phyloP scores from a whole-genome alignment of 2,113 vertebrate genomes.

The Saccopteryx leptura region DNA sequence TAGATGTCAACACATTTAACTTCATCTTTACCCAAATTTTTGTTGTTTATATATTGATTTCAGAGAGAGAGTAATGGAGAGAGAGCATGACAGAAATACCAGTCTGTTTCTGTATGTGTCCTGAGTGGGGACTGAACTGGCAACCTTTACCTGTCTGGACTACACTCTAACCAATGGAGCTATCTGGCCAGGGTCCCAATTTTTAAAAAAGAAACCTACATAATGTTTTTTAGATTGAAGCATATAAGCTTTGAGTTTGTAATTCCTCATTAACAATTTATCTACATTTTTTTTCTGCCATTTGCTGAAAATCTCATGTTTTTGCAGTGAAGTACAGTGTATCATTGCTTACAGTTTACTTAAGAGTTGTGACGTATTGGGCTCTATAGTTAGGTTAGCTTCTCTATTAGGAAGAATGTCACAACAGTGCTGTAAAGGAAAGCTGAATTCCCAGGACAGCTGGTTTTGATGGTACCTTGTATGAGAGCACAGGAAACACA shows the following conservation, averaged over 20 bases:
- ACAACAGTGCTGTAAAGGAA: background rate
- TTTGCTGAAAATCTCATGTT: slow-evolving; percentile 35
- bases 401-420: background rate
- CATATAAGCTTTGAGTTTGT: background rate
- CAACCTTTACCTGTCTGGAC: no score
- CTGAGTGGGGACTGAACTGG: no score
- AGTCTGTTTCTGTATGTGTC: no score
- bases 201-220: slow-evolving; percentile 18
- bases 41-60: no score
- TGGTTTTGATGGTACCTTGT: background rate
- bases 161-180: no score
- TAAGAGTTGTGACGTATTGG: background rate
- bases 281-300: background rate
- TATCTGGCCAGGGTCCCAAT: no score
- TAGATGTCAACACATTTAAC: background rate
- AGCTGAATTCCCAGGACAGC: slow-evolving; percentile 6
- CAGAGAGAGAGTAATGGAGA: no score
- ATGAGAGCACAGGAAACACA: background rate
- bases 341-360: background rate
- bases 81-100: no score
- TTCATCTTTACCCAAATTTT: background rate
- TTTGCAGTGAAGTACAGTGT: background rate
- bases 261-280: background rate
- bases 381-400: background rate
- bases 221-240: background rate